These are phyloP conservation scores for Acridotheres tristis DNA, from an alignment of 2,797 vertebrate genomes.

Conservation along the genomic window DNA sequence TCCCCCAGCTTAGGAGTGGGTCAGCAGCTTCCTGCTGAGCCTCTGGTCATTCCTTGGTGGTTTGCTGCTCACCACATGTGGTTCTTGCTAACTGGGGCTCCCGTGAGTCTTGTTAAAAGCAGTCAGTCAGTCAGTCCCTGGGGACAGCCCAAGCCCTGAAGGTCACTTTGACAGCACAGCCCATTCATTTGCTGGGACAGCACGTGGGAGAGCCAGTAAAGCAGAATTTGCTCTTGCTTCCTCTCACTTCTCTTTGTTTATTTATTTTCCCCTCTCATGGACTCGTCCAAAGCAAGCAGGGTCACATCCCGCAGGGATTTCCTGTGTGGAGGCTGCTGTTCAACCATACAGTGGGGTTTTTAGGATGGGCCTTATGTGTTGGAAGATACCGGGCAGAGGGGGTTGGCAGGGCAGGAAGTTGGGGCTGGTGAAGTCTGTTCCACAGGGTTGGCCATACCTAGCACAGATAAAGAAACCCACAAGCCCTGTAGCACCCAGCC, in stretches of 20 bases:
- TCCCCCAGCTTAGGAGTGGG: neutral
- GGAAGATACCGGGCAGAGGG: neutral
- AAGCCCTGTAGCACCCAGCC: neutral
- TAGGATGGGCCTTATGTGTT: neutral
- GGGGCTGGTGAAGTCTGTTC: neutral
- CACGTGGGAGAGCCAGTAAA: neutral
- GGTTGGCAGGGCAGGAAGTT: neutral
- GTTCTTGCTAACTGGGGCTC: neutral
- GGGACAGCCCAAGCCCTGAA: neutral
- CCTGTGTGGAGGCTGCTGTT: neutral
- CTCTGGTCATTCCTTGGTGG: accelerated
- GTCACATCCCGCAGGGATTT: neutral
- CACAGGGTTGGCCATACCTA: neutral
- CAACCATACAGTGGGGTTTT: neutral
- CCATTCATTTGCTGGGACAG: neutral
- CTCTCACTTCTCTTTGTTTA: conserved; percentile 4
- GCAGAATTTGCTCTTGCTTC: neutral
- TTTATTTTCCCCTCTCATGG: neutral
- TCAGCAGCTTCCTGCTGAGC: neutral
- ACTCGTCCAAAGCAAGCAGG: neutral
- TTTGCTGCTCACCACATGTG: neutral
- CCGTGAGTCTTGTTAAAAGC: neutral
- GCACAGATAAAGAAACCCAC: neutral
- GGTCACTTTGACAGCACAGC: neutral
- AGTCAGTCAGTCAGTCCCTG: neutral